phyloP scores from a whole-genome alignment of 2,888 invertebrate genomes.

The Pseudanteris insignis region DNA sequence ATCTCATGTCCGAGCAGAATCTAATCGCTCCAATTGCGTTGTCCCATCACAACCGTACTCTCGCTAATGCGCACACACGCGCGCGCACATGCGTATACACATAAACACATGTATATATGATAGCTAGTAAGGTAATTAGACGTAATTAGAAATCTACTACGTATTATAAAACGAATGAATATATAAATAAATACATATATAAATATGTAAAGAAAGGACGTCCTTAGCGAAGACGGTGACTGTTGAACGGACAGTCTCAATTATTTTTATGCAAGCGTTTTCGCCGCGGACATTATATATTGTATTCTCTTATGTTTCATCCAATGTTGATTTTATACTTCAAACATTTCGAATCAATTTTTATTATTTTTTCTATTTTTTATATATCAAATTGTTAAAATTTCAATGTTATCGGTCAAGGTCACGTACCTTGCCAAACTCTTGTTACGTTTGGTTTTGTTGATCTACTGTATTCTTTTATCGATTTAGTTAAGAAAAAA shows the following conservation, averaged over 20 bases:
- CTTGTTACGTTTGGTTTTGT: no score
- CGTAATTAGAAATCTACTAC: conserved; percentile 29
- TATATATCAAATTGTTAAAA: no score
- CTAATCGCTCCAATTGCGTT: conserved; percentile 16
- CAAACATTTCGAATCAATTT: no score
- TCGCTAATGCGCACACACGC: conserved; percentile 39
- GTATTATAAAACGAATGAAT: conserved; percentile 40
- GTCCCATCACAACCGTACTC: conserved; percentile 14
- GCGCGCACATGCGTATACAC: no score
- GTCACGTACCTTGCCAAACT: no score
- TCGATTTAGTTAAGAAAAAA: no score
- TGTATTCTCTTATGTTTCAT: conserved; percentile 23
- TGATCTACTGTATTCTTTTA: no score
- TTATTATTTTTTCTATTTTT: no score
- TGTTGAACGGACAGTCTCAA: not conserved
- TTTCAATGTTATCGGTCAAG: no score
- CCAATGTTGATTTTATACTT: no score
- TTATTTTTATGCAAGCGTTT: conserved; percentile 11
- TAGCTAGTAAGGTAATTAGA: conserved; percentile 48
- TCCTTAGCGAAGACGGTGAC: conserved; percentile 8
- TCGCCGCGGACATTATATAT: conserved; percentile 5
- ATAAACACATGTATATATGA: conserved; percentile 52
- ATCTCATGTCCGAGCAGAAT: conserved; percentile 28
- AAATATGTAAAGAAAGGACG: conserved; percentile 9
- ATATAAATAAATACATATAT: conserved; percentile 26